Evolutionary conservation across 2,888 invertebrate genomes (phyloP), one percentile per base, ranked within the genome.

Genomic region (Nebria salina): DNA sequence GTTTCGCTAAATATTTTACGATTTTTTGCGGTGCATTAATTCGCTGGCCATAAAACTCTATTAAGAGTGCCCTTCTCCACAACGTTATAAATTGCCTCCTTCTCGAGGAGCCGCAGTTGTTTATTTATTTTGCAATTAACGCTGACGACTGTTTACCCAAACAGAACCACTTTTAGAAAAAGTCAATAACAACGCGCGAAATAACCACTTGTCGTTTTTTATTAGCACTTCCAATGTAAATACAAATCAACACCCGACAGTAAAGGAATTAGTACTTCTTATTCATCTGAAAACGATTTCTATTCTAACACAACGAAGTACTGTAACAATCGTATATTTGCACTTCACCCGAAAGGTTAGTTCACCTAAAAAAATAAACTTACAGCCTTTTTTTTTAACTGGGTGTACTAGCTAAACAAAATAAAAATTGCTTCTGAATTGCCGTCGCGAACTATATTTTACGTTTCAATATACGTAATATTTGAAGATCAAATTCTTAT

Each of bases 21-120:
- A 54, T 54, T 54, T 54, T 54, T 54, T 54, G 54, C 54, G 54
- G 54, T 54, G 54, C 54, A 54, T 54, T 54, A 54, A 54, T 54
- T 54, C 54, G 54, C 54, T 13, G 13, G 54, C 54, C 2, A 54
- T 54, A 54, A 54, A 54, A 54, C 11, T 54, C 54, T 54, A 54
- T 54, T 54, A 54, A 54, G 54, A 54, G 54, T 8, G 8, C 11
- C 8, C 54, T 13, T 54, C 54, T 54, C 11, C 13, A 13, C 13
- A 54, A 34, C 34, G 54, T 54, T 54, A 54, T 54, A 54, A 54
- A 54, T 54, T 54, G 54, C 3, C 54, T 54, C 54, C 54, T 54
- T 54, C 54, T 11, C 54, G 54, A 13, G 13, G 54, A 54, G 13
- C 54, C 54, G 54, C 13, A 54, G 54, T 54, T 54, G 54, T 54